A percentile compares a stretch with the other conserved stretches of the same genome.
Evolutionary conservation across 2,888 invertebrate species (phyloP).

Genomic region (Cyrtodaria siliqua): DNA sequence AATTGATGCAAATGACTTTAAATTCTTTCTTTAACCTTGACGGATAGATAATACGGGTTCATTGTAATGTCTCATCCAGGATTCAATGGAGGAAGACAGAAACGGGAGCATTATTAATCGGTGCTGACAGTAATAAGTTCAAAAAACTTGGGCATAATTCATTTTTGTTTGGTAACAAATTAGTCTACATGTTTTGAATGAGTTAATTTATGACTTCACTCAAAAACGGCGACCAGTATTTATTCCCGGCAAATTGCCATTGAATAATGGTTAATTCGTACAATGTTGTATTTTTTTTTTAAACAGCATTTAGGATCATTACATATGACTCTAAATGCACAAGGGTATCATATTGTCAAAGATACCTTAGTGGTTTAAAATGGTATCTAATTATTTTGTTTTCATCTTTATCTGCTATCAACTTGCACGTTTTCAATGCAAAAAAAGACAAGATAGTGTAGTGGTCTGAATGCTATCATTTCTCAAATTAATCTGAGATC

Average conservation of each 20-base stretch:
- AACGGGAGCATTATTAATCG: constrained; percentile 28
- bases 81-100: constrained; percentile 7
- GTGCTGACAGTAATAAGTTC: constrained; percentile 33
- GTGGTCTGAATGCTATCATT: too few species aligned
- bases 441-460: too few species aligned
- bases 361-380: constrained; percentile 14
- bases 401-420: constrained; percentile 3
- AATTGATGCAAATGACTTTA: constrained; percentile 14
- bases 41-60: constrained; percentile 1
- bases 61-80: constrained; percentile 1
- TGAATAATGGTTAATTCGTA: too few species aligned
- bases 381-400: constrained; percentile 27
- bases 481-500: too few species aligned
- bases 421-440: too few species aligned
- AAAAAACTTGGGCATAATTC: not conserved
- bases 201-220: constrained; percentile 48
- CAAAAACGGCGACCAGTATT: constrained; percentile 45
- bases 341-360: constrained; percentile 18
- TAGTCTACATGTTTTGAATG: constrained; percentile 40
- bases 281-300: constrained; percentile 5
- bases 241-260: constrained; percentile 2
- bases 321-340: constrained; percentile 6
- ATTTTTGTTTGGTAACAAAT: constrained; percentile 31
- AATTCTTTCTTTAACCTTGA: constrained; percentile 10
- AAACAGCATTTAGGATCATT: constrained; percentile 14